Percentiles rank a stretch among this genome's conserved stretches.
These are phyloP conservation scores for Mastomys natalensis DNA, from an alignment of 2,113 vertebrate genomes.

Conservation along the genomic window DNA sequence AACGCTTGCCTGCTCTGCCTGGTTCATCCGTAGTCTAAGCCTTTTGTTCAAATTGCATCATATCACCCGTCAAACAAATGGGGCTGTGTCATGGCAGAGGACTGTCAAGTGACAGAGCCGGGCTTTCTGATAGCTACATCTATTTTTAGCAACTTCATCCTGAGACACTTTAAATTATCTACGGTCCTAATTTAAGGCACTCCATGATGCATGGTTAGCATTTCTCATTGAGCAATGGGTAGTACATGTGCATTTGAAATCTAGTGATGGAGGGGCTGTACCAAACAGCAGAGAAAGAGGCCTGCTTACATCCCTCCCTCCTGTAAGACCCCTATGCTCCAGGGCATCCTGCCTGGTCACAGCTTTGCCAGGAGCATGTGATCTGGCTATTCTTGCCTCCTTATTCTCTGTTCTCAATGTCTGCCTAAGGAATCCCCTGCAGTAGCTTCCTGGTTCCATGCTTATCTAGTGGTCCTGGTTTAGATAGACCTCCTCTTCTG, in stretches of 20 bases:
- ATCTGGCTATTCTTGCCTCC: background rate
- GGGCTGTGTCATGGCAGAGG: slow-evolving; percentile 42
- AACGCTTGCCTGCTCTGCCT: background rate
- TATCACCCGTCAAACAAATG: slow-evolving; percentile 40
- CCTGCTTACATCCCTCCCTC: background rate
- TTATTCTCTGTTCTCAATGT: background rate
- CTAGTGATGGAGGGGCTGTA: background rate
- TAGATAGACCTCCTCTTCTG: background rate
- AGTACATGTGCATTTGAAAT: background rate
- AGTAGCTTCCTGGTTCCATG: background rate
- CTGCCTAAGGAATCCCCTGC: background rate
- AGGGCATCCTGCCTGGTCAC: background rate
- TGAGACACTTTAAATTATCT: slow-evolving; percentile 68
- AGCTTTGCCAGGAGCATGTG: background rate
- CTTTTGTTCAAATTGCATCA: slow-evolving; percentile 1
- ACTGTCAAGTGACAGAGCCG: slow-evolving; percentile 48
- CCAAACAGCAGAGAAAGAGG: background rate
- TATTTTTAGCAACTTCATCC: slow-evolving; percentile 70
- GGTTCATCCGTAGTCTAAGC: background rate
- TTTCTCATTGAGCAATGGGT: background rate
- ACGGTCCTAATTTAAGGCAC: slow-evolving; percentile 63
- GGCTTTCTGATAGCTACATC: slow-evolving; percentile 28
- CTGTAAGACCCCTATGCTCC: fast-evolving
- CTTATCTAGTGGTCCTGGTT: background rate
- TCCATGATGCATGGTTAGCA: slow-evolving; percentile 36